Percentiles rank a stretch among this genome's conserved stretches.
These are phyloP conservation scores for Spodoptera frugiperda DNA, from an alignment of 1,140 invertebrate species.

Conservation along the genomic window DNA sequence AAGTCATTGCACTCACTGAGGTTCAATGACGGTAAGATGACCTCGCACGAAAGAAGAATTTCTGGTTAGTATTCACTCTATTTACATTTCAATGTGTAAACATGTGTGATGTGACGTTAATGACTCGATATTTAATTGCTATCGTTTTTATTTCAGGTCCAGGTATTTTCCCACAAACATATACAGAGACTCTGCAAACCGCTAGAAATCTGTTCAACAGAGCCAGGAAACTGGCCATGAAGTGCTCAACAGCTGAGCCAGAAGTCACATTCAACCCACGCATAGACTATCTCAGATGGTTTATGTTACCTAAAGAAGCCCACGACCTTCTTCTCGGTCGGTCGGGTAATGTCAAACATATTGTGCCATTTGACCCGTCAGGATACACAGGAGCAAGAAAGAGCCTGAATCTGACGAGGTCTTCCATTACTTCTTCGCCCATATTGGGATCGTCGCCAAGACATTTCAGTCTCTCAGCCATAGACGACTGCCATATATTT, in stretches of 20 bases:
- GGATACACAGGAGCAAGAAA: constrained; percentile 81
- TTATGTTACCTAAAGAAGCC: constrained; percentile 93
- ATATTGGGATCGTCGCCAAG: constrained; percentile 84
- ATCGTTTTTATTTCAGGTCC: constrained; percentile 81
- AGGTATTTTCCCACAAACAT: constrained; percentile 90
- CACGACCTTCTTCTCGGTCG: constrained; percentile 90
- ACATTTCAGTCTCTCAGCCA: constrained; percentile 88
- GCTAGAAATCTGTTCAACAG: constrained; percentile 92
- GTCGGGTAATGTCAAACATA: constrained; percentile 91
- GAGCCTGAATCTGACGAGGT: constrained; percentile 72
- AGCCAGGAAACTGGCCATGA: constrained; percentile 91
- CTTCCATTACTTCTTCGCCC: constrained; percentile 81
- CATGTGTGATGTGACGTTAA: neutral
- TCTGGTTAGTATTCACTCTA: constrained; percentile 80
- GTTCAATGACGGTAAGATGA: constrained; percentile 92
- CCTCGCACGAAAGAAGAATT: constrained; percentile 89
- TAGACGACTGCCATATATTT: constrained; percentile 86
- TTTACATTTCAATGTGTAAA: constrained; percentile 19
- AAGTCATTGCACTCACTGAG: constrained; percentile 93
- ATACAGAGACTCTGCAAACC: constrained; percentile 92
- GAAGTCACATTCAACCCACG: constrained; percentile 89
- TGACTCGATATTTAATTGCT: constrained; percentile 6
- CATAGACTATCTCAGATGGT: constrained; percentile 92
- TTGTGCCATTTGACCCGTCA: constrained; percentile 90
- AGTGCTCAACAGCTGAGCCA: constrained; percentile 91